phyloP scores from a whole-genome alignment of 2,888 invertebrate genomes.

The Troglohyphantes excavatus region DNA sequence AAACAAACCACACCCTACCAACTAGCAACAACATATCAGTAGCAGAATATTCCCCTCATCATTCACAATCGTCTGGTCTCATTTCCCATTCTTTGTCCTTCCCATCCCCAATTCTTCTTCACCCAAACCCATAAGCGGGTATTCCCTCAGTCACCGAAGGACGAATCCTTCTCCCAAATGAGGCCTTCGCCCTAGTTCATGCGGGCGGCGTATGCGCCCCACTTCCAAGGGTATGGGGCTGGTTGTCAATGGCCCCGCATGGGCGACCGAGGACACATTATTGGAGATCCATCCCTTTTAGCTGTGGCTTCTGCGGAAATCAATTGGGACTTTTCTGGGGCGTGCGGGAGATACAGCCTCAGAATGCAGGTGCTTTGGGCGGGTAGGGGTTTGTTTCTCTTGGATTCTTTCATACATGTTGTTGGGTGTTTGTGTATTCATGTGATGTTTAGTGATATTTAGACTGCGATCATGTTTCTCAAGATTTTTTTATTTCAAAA shows the following conservation, averaged over 20 bases:
- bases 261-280: background rate
- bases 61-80: background rate
- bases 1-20: too few species aligned
- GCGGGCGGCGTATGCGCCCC: background rate
- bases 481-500: too few species aligned
- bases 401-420: too few species aligned
- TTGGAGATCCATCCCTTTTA: conserved; percentile 30
- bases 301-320: conserved; percentile 4
- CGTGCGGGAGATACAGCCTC: background rate
- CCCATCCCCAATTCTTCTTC: background rate
- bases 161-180: conserved; percentile 26
- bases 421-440: too few species aligned
- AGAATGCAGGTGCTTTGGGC: background rate
- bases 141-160: background rate
- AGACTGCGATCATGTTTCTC: too few species aligned
- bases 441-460: too few species aligned
- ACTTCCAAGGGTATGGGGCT: background rate
- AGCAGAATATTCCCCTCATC: background rate
- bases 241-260: conserved; percentile 38
- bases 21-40: background rate
- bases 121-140: background rate
- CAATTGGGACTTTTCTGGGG: conserved; percentile 18
- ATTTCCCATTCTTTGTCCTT: background rate
- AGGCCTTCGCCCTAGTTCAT: conserved; percentile 13
- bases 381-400: too few species aligned